phyloP scores from a whole-genome alignment of 2,113 vertebrate genomes.

The Tichodroma muraria region DNA sequence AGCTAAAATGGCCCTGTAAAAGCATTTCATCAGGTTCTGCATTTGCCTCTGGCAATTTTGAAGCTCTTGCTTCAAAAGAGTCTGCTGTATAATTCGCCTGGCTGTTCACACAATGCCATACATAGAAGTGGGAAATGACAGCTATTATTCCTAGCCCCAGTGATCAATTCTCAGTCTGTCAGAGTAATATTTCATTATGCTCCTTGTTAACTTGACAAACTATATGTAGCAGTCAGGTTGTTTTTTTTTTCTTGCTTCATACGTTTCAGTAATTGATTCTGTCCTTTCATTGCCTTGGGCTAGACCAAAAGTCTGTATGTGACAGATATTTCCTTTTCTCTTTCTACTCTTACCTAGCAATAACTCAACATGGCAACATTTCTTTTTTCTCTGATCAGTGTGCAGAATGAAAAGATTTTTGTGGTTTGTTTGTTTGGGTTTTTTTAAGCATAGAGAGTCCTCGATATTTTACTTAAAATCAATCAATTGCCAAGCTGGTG shows the following conservation, averaged over 20 bases:
- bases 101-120: background rate
- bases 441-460: background rate
- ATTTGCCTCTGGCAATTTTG: background rate
- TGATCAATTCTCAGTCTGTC: constrained; percentile 11
- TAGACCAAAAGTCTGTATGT: background rate
- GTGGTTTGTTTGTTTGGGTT: too few species aligned
- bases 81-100: background rate
- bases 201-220: constrained; percentile 12
- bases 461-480: background rate
- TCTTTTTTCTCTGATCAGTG: background rate
- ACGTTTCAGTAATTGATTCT: background rate
- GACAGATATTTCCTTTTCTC: background rate
- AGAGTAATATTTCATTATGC: background rate
- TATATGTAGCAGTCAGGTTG: background rate
- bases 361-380: background rate
- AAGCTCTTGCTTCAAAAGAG: background rate
- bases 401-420: background rate
- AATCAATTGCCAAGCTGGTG: background rate
- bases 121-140: background rate
- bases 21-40: background rate
- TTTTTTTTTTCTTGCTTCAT: background rate
- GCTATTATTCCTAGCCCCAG: background rate
- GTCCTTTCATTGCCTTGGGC: background rate
- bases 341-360: background rate
- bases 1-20: background rate